A percentile compares a stretch with the other conserved stretches of the same genome.
phyloP scores from a whole-genome alignment of 2,113 vertebrate genomes.

The Lagopus muta region DNA sequence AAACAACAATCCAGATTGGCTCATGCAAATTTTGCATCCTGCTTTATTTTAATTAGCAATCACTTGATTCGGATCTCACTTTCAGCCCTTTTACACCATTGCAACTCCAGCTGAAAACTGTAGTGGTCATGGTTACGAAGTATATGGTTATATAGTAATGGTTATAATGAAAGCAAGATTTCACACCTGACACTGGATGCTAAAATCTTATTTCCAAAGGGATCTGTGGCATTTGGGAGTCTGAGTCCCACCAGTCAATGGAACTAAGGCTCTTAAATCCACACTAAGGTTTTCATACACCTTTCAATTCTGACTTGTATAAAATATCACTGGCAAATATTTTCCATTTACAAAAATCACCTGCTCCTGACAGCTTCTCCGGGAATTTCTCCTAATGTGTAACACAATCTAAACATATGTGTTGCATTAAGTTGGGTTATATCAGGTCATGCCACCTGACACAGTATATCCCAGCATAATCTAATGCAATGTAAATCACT shows the following conservation, averaged over 20 bases:
- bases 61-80: neutral
- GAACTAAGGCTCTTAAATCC: conserved; percentile 11
- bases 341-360: conserved; percentile 82
- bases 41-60: conserved; percentile 4
- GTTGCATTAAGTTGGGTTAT: conserved; percentile 84
- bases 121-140: neutral
- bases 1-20: conserved; percentile 45
- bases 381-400: conserved; percentile 75
- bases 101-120: neutral
- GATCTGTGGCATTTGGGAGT: neutral
- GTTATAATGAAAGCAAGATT: neutral
- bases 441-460: conserved; percentile 83
- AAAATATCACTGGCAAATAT: conserved; percentile 76
- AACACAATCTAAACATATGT: conserved; percentile 80
- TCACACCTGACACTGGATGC: neutral
- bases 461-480: conserved; percentile 78
- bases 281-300: conserved; percentile 7
- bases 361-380: conserved; percentile 78
- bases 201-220: conserved; percentile 29
- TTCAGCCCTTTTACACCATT: neutral
- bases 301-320: conserved; percentile 61
- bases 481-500: conserved; percentile 72
- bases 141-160: too few relatives aligned
- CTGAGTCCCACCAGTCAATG: neutral
- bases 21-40: conserved; percentile 8